Conservation (phyloP, 2,888 invertebrate species). For the Nebria brevicollis region DNA sequence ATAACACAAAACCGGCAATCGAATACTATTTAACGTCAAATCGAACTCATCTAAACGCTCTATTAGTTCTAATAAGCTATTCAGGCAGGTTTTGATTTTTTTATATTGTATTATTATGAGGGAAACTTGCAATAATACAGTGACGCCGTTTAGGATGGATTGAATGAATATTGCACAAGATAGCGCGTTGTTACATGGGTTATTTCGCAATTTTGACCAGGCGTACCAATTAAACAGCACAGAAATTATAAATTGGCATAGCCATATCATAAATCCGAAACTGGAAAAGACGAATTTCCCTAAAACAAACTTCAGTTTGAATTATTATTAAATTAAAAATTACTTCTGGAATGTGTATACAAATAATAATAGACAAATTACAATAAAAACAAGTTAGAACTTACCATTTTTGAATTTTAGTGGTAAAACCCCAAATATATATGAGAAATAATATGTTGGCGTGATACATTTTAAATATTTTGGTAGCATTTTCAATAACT, state of each 20-base stretch:
- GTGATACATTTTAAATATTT: constrained; percentile 33
- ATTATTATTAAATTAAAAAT: not conserved
- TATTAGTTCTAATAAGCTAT: constrained; percentile 4
- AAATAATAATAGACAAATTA: constrained; percentile 1
- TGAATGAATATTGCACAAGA: constrained; percentile 30
- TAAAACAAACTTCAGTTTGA: not conserved
- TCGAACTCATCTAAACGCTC: constrained; percentile 12
- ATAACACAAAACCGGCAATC: not conserved
- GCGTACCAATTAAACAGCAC: constrained; percentile 5
- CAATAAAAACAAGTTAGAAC: not conserved
- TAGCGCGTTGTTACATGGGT: constrained; percentile 24
- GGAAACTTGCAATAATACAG: constrained; percentile 21
- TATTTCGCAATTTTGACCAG: not conserved
- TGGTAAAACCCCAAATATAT: constrained; percentile 33
- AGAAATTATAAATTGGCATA: constrained; percentile 1
- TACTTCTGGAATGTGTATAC: not conserved
- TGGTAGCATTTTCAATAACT: constrained; percentile 31
- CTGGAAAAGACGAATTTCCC: constrained; percentile 7
- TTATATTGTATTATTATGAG: constrained; percentile 21
- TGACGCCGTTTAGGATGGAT: constrained; percentile 1
- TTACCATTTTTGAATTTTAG: constrained; percentile 30
- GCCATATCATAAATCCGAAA: constrained; percentile 8
- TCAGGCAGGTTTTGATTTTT: constrained; percentile 19
- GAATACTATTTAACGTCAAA: constrained; percentile 2
- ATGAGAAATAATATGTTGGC: constrained; percentile 35